Evolutionary conservation across 1,140 invertebrate genomes (phyloP), one percentile per base, ranked within the genome.

Genomic region (Oryctes rhinoceros): DNA sequence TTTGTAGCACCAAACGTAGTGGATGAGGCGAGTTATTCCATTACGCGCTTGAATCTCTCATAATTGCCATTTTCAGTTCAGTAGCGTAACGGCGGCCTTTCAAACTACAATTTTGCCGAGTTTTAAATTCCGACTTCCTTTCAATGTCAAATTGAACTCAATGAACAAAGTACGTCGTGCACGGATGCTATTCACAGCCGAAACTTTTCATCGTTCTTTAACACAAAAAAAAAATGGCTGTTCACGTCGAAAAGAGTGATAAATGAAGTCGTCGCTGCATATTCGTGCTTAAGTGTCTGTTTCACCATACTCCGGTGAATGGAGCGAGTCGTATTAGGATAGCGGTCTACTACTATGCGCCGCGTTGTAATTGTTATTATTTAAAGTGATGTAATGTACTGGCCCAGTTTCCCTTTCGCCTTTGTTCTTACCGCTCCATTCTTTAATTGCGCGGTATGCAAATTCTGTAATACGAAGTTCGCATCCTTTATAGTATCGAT

Each of bases 241-340:
- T 47, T 47, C 75, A 39, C 20, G 75, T 49, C 75, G 30, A 76
- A 76, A n/a, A 49, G 75, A 76, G 39, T 76, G 75, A 76, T 76
- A 76, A 76, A 76, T 76, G 75, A 76, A 76, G 75, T 76, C 11
- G 20, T 76, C n/a, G 18, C 15, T 47, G 75, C 75, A 76, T 24
- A 76, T 76, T 76, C 75, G 75, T 76, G 75, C 75, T 76, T 37
- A 76, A 76, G 75, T 76, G 18, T 20, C 75, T 48, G n/a, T 76
- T 76, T 76, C 47, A 47, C 37, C 44, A n/a, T 74, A 48, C 65
- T 35, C 37, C 9, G 65, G 11, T 71, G 65, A 71, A 71, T 71
- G 24, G 37, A 30, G 9, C 65, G 65, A 24, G 13, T 20, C 9
- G 24, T 35, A 24, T 35, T 24, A 15, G 18, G 35, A 30, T 6